Evolutionary conservation across 2,888 invertebrate genomes (phyloP).

Genomic region (Athalia cordata): DNA sequence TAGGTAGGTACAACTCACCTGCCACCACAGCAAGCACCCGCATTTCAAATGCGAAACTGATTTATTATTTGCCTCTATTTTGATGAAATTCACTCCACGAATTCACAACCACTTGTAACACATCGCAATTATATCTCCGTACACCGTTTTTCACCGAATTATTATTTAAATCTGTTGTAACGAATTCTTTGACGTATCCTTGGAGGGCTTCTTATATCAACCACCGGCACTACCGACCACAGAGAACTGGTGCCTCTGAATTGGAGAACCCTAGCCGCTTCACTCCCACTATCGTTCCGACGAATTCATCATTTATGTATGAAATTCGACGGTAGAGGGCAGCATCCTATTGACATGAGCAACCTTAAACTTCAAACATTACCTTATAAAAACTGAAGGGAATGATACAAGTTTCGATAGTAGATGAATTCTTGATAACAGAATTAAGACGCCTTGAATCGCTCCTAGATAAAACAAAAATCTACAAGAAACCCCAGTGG

Average conservation of each 20-base stretch:
- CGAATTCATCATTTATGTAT: not conserved
- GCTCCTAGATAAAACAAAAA: too few relatives aligned
- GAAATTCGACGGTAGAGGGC: conserved; percentile 8
- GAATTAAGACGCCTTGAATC: too few relatives aligned
- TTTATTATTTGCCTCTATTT: not conserved
- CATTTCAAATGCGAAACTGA: conserved; percentile 13
- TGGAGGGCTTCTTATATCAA: conserved; percentile 11
- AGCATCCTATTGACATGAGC: conserved; percentile 8
- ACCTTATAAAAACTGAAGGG: too few relatives aligned
- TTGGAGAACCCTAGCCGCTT: conserved; percentile 12
- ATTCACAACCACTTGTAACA: conserved; percentile 27
- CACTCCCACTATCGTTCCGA: conserved; percentile 25
- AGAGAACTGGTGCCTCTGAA: conserved; percentile 32
- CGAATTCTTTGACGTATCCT: not conserved
- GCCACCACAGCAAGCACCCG: conserved; percentile 40
- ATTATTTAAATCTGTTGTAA: conserved; percentile 27
- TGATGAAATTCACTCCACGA: conserved; percentile 19
- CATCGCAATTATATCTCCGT: conserved; percentile 4
- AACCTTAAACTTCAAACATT: not conserved
- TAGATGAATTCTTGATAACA: too few relatives aligned
- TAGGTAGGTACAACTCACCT: conserved; percentile 17
- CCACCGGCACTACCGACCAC: conserved; percentile 42
- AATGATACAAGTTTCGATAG: too few relatives aligned
- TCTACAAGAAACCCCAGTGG: too few relatives aligned
- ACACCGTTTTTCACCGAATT: conserved; percentile 1